Evolutionary conservation across 2,888 invertebrate species (phyloP).

Genomic region (Chrysomela aeneicollis): DNA sequence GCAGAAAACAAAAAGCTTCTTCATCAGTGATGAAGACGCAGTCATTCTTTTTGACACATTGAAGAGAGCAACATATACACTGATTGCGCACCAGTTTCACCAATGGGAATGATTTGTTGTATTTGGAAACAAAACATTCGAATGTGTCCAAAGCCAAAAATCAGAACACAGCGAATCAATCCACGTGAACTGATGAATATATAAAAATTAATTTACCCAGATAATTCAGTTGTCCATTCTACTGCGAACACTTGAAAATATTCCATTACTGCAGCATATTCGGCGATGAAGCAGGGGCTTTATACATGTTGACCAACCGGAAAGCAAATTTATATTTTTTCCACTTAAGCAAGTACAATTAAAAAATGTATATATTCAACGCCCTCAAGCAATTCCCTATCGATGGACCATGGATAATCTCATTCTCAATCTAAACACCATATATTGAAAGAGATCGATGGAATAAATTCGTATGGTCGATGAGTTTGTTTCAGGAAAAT

Average conservation of each 20-base stretch:
- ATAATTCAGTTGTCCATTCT: constrained; percentile 18
- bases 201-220: constrained; percentile 10
- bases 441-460: constrained; percentile 44
- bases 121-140: no score
- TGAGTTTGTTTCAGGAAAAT: constrained; percentile 27
- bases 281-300: constrained; percentile 14
- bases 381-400: constrained; percentile 55
- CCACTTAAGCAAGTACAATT: constrained; percentile 53
- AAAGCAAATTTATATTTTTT: constrained; percentile 45
- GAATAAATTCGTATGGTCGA: constrained; percentile 39
- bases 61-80: no score
- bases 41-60: no score
- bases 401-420: constrained; percentile 58
- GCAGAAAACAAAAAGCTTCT: no score
- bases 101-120: no score
- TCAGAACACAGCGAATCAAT: no score
- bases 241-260: constrained; percentile 18
- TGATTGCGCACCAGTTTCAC: no score
- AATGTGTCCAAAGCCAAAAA: no score
- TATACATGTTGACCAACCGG: constrained; percentile 33
- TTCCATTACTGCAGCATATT: constrained; percentile 17
- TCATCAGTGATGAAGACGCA: no score
- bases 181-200: background rate
- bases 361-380: constrained; percentile 52
- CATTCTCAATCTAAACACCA: constrained; percentile 56